Percentiles rank a stretch among this genome's conserved stretches.
These are phyloP conservation scores for Poicephalus gulielmi DNA, from an alignment of 2,113 vertebrate genomes.

Conservation along the genomic window DNA sequence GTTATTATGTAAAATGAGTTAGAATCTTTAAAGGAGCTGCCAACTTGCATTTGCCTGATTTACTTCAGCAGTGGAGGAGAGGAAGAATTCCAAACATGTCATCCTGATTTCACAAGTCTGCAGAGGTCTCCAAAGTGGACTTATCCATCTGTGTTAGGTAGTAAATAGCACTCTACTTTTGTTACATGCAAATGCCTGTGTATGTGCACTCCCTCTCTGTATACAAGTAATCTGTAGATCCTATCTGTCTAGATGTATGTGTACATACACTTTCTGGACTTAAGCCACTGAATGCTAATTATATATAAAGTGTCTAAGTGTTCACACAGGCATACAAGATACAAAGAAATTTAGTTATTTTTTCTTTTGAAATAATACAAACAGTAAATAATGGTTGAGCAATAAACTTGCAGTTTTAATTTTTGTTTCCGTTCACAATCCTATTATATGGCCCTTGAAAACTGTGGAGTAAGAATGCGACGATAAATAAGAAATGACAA, in stretches of 20 bases:
- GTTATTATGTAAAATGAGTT: constrained; percentile 37
- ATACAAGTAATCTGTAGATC: not conserved
- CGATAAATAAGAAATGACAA: not conserved
- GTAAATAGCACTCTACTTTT: not conserved
- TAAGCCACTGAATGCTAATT: not conserved
- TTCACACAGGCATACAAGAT: not conserved
- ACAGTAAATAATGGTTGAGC: not conserved
- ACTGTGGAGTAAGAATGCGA: not conserved
- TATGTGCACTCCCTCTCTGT: not conserved
- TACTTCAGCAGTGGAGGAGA: constrained; percentile 44
- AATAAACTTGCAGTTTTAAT: not conserved
- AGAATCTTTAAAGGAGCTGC: constrained; percentile 46
- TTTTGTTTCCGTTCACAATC: not conserved
- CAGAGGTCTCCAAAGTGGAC: constrained; percentile 40
- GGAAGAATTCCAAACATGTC: constrained; percentile 41
- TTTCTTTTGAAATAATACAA: not conserved
- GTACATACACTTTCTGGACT: not conserved
- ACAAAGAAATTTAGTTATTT: not conserved
- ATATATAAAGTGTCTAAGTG: not conserved
- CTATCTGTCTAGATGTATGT: not conserved
- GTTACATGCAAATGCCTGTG: not conserved
- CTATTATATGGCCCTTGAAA: not conserved
- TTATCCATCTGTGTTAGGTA: constrained; percentile 6
- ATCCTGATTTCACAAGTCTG: constrained; percentile 48
- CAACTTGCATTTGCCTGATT: constrained; percentile 30